phyloP scores from a whole-genome alignment of 2,888 invertebrate genomes.

The Pheosia tremula region DNA sequence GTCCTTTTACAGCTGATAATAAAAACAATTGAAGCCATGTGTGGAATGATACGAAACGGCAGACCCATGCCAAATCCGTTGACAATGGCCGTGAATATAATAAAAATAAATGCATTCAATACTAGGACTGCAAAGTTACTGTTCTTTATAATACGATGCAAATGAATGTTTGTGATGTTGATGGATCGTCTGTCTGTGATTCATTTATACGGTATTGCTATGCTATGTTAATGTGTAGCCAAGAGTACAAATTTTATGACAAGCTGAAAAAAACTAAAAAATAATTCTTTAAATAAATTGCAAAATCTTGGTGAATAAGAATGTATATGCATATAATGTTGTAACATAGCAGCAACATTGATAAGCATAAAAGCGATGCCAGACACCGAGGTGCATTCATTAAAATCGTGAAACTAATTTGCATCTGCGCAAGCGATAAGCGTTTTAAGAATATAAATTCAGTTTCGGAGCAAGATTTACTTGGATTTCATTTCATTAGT shows the following conservation, averaged over 20 bases:
- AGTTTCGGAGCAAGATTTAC: conserved; percentile 6
- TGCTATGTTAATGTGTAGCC: background rate
- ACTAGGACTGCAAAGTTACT: conserved; percentile 21
- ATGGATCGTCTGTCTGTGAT: background rate
- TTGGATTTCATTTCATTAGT: conserved; percentile 20
- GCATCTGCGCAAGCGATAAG: conserved; percentile 24
- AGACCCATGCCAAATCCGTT: conserved; percentile 55
- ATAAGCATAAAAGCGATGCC: conserved; percentile 35
- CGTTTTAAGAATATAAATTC: conserved; percentile 17
- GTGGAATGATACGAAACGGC: conserved; percentile 43
- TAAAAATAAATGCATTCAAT: conserved; percentile 44
- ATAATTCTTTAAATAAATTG: too few relatives aligned
- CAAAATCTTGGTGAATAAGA: too few relatives aligned
- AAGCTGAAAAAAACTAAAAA: conserved; percentile 6
- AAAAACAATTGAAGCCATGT: conserved; percentile 51
- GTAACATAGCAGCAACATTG: conserved; percentile 24
- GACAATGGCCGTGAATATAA: conserved; percentile 50
- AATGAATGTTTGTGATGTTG: background rate
- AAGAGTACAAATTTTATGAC: background rate
- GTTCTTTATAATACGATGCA: conserved; percentile 21
- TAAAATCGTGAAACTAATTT: conserved; percentile 29
- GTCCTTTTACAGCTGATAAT: conserved; percentile 41
- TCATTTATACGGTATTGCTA: background rate
- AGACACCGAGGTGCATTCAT: conserved; percentile 39
- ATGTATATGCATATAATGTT: too few relatives aligned